Base-by-base conservation (phyloP, 2,113 vertebrate species). In the Takifugu bimaculatus region DNA sequence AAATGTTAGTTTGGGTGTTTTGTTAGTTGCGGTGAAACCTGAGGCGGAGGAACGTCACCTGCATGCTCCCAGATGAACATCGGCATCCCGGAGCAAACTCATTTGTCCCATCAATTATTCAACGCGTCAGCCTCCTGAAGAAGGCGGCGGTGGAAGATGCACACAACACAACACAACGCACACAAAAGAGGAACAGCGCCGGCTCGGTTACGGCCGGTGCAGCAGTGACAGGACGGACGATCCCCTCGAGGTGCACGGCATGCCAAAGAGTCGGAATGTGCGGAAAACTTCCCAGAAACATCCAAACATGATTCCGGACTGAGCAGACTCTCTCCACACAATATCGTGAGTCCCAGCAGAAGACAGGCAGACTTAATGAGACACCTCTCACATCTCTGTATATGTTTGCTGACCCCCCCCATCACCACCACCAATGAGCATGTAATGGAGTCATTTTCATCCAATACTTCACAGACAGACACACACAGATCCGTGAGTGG, bases 31-130 rank as follows among this genome's bases (percentile, higher is more conserved):
- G 67, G 75, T 76, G 75, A 82, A 87, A 87, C 66, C 59, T 20
- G 75, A 82, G 68, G 54, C 79, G 48, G 69, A 66, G 56, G 59
- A 77, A 72, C 64, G 26, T 60, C 63, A 54, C 39, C 52, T 14
- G 11, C 58, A 13, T 60, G 70, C 65, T 51, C 70, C 73, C 64
- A 69, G 56, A 78, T 79, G 60, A 75, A 82, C 74, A 77, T 75
- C 80, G 78, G 72, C 52, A 72, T 74, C 78, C 83, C 76, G 68
- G 78, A 66, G 73, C 72, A 75, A 82, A 88, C 70, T 77, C 74
- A 82, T 79, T 86, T 85, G 72, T 80, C 71, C 69, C 70, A 77
- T 88, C 63, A 88, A 89, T 89, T 79, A 88, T 88, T 88, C 79
- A 88, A 64, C 64, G 51, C 26, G 15, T 54, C 72, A 39, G 54